Evolutionary conservation across 2,113 vertebrate species (phyloP).

Genomic region (Sinocyclocheilus maitianheensis): DNA sequence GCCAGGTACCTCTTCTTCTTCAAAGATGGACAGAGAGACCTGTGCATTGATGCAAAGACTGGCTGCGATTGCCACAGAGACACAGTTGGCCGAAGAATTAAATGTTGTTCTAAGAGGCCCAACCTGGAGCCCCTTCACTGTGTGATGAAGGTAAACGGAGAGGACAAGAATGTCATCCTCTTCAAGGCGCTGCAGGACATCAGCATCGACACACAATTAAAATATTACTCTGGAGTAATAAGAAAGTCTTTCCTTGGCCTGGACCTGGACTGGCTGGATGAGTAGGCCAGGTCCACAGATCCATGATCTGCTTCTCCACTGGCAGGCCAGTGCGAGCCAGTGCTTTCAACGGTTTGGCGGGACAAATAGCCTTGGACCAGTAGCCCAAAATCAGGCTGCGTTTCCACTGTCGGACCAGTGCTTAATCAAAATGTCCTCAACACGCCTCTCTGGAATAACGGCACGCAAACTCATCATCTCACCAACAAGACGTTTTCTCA

Average conservation of each 20-base stretch:
- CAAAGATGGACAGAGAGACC: background rate
- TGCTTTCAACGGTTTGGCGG: too few relatives aligned
- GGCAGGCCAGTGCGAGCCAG: background rate
- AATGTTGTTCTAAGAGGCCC: background rate
- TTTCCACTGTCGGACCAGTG: too few relatives aligned
- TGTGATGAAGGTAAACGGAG: background rate
- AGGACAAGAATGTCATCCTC: conserved; percentile 13
- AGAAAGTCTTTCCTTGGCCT: background rate
- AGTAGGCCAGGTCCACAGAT: background rate
- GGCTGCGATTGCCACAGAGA: conserved; percentile 23
- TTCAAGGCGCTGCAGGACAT: conserved; percentile 23
- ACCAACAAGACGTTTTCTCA: too few relatives aligned
- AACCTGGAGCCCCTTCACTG: conserved; percentile 36
- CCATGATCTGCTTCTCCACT: background rate
- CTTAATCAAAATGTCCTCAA: too few relatives aligned
- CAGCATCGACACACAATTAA: background rate
- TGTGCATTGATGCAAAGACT: conserved; percentile 26
- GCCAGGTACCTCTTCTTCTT: conserved; percentile 23
- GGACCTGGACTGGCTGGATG: conserved; percentile 22
- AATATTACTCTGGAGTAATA: background rate
- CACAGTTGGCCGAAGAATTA: conserved; percentile 21
- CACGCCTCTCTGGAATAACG: too few relatives aligned
- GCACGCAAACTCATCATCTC: too few relatives aligned
- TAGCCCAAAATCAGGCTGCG: too few relatives aligned
- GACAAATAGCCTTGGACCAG: too few relatives aligned